Evolutionary conservation across 2,113 vertebrate genomes (phyloP).

Genomic region (Astur gentilis): DNA sequence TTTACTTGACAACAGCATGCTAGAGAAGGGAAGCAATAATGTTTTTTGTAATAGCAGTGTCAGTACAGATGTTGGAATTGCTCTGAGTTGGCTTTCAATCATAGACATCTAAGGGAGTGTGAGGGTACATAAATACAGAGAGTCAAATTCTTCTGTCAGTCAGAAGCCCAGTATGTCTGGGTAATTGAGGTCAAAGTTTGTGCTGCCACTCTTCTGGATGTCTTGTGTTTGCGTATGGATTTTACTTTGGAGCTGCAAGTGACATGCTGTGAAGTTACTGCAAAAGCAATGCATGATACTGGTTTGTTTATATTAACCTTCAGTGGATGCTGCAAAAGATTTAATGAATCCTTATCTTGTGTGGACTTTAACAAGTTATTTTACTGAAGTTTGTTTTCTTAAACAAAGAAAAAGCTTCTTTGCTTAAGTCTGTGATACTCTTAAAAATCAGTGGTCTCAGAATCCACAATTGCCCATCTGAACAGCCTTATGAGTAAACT

Average conservation of each 20-base stretch:
- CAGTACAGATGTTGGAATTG: not conserved
- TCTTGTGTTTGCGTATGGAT: not conserved
- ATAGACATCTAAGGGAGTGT: not conserved
- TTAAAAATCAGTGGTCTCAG: not conserved
- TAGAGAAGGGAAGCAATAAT: not conserved
- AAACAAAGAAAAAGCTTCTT: not conserved
- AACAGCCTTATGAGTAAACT: not conserved
- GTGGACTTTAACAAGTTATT: not conserved
- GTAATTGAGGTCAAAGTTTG: not conserved
- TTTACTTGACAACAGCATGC: not conserved
- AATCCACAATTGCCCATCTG: not conserved
- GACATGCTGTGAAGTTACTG: not conserved
- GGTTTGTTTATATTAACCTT: not conserved
- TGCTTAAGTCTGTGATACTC: not conserved
- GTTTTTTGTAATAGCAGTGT: not conserved
- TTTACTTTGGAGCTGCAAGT: not conserved
- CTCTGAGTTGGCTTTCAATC: not conserved
- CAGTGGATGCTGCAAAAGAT: not conserved
- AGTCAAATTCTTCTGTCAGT: not conserved
- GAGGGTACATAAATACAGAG: not conserved
- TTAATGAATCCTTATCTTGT: constrained; percentile 14
- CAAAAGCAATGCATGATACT: not conserved
- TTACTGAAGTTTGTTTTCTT: not conserved
- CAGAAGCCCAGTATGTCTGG: not conserved
- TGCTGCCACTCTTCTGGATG: not conserved